Percentiles rank a stretch among this genome's conserved stretches.
Conservation (phyloP, 2,113 vertebrate species). For the Haplotaxodon microlepis region DNA sequence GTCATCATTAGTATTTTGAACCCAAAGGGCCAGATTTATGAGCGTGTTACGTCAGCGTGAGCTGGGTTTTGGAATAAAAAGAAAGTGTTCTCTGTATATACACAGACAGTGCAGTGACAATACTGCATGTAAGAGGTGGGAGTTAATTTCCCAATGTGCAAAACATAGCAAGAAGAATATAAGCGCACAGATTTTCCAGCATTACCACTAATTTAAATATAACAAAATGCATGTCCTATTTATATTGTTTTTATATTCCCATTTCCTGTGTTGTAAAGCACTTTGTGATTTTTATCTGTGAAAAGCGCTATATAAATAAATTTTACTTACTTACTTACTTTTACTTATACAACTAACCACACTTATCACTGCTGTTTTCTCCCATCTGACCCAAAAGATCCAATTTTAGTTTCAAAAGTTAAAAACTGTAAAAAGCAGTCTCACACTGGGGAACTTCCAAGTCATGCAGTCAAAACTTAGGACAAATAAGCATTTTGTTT, state of each 20-base stretch:
- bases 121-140: neutral
- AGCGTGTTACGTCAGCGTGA: accelerated
- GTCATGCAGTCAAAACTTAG: neutral
- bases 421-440: neutral
- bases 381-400: neutral
- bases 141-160: neutral
- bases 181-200: neutral
- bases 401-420: neutral
- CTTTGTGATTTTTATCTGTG: no score
- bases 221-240: neutral
- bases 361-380: neutral
- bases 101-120: neutral
- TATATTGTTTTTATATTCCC: no score
- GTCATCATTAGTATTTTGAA: neutral
- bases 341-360: neutral
- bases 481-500: neutral
- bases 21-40: neutral
- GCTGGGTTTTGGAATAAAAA: neutral
- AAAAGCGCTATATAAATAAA: no score
- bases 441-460: neutral
- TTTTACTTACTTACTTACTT: no score
- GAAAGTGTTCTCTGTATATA: neutral
- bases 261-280: no score
- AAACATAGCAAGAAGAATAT: neutral
- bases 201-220: neutral